Evolutionary conservation across 1,140 invertebrate genomes (phyloP).

Genomic region (Drepana arcuata): DNA sequence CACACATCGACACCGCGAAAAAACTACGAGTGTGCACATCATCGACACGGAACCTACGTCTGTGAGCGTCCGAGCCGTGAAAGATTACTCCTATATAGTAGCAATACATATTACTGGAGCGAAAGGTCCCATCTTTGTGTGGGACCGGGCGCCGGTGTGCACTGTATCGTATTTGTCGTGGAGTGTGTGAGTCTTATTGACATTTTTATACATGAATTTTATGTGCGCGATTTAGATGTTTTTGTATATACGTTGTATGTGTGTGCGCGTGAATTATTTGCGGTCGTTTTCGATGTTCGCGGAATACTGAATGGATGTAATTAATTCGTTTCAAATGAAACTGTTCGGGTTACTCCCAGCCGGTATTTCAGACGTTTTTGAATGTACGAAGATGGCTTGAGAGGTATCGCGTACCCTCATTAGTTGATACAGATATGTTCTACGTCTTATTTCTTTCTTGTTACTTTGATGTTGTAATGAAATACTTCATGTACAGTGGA

Average conservation of each 20-base stretch:
- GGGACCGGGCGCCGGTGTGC: constrained; percentile 16
- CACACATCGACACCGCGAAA: constrained; percentile 37
- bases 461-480: no score
- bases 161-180: constrained; percentile 35
- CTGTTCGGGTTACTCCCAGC: constrained; percentile 13
- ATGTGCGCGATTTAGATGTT: constrained; percentile 35
- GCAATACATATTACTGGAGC: constrained; percentile 30
- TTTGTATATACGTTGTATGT: constrained; percentile 15
- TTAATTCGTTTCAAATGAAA: constrained; percentile 48
- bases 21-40: constrained; percentile 28
- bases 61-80: constrained; percentile 33
- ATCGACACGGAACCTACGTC: constrained; percentile 13
- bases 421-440: no score
- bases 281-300: constrained; percentile 26
- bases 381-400: no score
- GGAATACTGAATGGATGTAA: constrained; percentile 46
- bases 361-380: no score
- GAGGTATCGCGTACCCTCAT: no score
- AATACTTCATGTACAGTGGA: no score
- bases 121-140: constrained; percentile 33
- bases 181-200: constrained; percentile 52
- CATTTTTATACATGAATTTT: constrained; percentile 62
- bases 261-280: constrained; percentile 31
- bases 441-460: no score
- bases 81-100: constrained; percentile 46